Base-by-base conservation (phyloP, 2,888 invertebrate species). In the Macrophya alboannulata region DNA sequence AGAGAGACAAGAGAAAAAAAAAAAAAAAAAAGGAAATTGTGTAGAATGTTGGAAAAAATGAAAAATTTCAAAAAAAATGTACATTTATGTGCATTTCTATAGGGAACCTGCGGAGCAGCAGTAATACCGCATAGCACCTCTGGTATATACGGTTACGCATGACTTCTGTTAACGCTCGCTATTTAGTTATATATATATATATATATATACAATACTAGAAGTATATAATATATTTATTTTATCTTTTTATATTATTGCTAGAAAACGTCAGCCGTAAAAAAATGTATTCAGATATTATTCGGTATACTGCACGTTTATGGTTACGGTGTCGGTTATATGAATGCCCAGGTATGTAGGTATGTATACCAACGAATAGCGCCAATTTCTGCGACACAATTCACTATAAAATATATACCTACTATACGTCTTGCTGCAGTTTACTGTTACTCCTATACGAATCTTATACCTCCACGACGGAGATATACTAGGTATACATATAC, bases 381-480 rank as follows among this genome's bases (percentile, higher is more conserved):
- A n/a, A 4, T 48, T 45, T 31, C 76, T n/a, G 76, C 10, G 76
- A 76, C 76, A 76, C 51, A 48, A 76, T 76, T 76, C 48, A 12
- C 48, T 48, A 31, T 48, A 43, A 10, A 37, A 48, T 12, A n/a
- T 43, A 65, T 37, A 31, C 31, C 31, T 31, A 68, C 15, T 21
- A 17, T 45, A 12, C 12, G 21, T 6, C 9, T 74, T 5, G 25
- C 37, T 17, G 25, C 76, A 25, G 37, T 77, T 77, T 77, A 77
- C 77, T 77, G 77, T 77, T 77, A 37, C 55, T 76, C 31, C 31
- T 6, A 62, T 37, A 48, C 84, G 84, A 77, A 48, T 77, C 40
- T 10, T 59, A 43, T 40, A 21, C 31, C 55, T 72, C 17, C 40
- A 43, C 25, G 0, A 31, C 12, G 51, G n/a, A 55, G 21, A 45